Evolutionary conservation across 2,113 vertebrate genomes (phyloP).

Genomic region (Poeciliopsis turrubarensis): DNA sequence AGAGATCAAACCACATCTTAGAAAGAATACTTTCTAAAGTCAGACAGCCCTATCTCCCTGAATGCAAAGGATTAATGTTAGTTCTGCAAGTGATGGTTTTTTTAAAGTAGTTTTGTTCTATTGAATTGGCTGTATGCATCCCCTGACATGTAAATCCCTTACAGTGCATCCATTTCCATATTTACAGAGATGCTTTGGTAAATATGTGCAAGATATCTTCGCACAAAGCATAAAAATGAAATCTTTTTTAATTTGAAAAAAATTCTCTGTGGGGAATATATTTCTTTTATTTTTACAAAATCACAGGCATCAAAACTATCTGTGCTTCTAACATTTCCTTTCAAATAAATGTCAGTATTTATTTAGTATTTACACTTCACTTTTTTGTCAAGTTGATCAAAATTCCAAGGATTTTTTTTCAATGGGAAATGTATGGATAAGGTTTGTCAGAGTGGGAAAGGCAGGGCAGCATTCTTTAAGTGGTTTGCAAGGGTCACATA

Average conservation of each 20-base stretch:
- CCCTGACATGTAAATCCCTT: background rate
- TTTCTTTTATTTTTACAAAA: background rate
- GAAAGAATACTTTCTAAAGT: constrained; percentile 51
- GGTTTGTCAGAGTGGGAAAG: background rate
- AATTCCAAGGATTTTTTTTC: background rate
- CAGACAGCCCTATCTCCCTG: constrained; percentile 36
- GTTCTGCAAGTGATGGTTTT: background rate
- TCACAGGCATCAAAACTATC: background rate
- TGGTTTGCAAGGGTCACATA: background rate
- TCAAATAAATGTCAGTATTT: background rate
- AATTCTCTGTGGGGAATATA: background rate
- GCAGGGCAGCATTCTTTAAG: background rate
- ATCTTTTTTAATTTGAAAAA: background rate
- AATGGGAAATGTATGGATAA: background rate
- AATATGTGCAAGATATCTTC: background rate
- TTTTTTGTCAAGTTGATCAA: background rate
- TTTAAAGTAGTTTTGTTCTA: background rate
- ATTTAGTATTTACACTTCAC: background rate
- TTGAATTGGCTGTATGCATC: background rate
- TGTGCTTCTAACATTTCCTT: background rate
- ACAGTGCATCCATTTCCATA: background rate
- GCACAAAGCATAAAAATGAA: background rate
- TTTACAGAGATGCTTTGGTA: background rate
- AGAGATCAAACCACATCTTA: constrained; percentile 56
- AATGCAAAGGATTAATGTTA: too few species aligned